These are phyloP conservation scores for Timandra comae DNA, from an alignment of 2,888 invertebrate species.

Conservation along the genomic window DNA sequence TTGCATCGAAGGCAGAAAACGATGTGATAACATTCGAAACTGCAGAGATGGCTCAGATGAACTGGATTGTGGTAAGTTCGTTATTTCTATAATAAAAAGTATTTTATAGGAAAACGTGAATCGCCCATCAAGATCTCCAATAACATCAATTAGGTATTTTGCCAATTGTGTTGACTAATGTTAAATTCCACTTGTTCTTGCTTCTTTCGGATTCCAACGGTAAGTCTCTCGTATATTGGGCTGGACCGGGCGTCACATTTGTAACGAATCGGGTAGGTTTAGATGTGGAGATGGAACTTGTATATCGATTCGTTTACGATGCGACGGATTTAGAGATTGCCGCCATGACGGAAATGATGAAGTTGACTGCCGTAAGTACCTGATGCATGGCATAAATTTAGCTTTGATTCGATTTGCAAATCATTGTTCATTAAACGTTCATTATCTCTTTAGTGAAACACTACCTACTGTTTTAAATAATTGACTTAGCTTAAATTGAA, in stretches of 20 bases:
- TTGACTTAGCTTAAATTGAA: conserved; percentile 1
- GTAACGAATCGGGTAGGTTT: conserved; percentile 76
- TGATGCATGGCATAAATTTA: conserved; percentile 10
- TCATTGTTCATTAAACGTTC: no score
- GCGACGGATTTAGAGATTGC: conserved; percentile 86
- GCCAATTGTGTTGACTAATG: no score
- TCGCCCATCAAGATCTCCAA: neutral
- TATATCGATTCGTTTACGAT: conserved; percentile 81
- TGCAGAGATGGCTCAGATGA: conserved; percentile 81
- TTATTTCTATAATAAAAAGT: no score
- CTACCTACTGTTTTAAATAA: no score
- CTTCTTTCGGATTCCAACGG: conserved; percentile 36
- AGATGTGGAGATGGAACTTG: conserved; percentile 85
- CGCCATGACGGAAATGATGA: conserved; percentile 80
- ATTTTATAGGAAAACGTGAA: neutral
- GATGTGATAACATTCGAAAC: conserved; percentile 74
- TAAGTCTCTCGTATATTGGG: conserved; percentile 47
- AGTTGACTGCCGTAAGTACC: conserved; percentile 78
- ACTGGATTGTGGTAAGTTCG: conserved; percentile 55
- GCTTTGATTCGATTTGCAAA: no score
- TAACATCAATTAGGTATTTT: no score
- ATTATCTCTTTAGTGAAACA: no score
- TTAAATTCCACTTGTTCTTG: no score
- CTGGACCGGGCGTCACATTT: conserved; percentile 58
- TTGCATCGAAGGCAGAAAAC: conserved; percentile 74